Percentiles rank a stretch among this genome's conserved stretches.
Evolutionary conservation across 2,797 vertebrate species (phyloP).

Genomic region (Pangasius macronema): DNA sequence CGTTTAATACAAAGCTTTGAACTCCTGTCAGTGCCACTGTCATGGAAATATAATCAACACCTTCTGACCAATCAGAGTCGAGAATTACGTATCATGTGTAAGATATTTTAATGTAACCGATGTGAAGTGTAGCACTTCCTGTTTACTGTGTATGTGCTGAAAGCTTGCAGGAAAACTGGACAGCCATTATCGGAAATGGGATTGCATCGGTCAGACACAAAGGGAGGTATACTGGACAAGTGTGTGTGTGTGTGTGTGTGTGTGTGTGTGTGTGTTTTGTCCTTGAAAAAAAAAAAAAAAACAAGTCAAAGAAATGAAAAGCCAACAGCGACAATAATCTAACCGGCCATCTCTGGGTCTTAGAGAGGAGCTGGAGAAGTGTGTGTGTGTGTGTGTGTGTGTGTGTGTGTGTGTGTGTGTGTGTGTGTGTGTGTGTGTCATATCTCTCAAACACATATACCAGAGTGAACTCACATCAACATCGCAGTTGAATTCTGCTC

Average conservation of each 20-base stretch:
- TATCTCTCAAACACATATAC: conserved; percentile 30
- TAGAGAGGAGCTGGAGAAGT: background rate
- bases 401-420: conserved; percentile 30
- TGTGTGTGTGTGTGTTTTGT: conserved; percentile 24
- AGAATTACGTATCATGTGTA: background rate
- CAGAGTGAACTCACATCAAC: conserved; percentile 45
- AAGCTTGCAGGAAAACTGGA: background rate
- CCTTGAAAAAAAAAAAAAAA: conserved; percentile 28
- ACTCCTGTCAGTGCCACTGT: background rate
- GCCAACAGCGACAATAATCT: conserved; percentile 48
- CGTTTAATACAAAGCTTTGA: background rate
- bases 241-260: conserved; percentile 24
- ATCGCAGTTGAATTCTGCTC: conserved; percentile 33
- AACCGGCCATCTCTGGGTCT: conserved; percentile 39
- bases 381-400: conserved; percentile 33
- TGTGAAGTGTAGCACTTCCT: conserved; percentile 14
- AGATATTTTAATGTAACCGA: background rate
- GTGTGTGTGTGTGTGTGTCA: conserved; percentile 29
- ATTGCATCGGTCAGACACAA: background rate
- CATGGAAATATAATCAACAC: background rate
- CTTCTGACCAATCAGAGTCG: background rate
- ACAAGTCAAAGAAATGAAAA: conserved; percentile 30
- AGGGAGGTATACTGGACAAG: background rate
- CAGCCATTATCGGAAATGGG: background rate
- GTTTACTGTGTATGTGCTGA: background rate